Conservation (phyloP, 2,888 invertebrate species). For the Trichopria drosophilae region DNA sequence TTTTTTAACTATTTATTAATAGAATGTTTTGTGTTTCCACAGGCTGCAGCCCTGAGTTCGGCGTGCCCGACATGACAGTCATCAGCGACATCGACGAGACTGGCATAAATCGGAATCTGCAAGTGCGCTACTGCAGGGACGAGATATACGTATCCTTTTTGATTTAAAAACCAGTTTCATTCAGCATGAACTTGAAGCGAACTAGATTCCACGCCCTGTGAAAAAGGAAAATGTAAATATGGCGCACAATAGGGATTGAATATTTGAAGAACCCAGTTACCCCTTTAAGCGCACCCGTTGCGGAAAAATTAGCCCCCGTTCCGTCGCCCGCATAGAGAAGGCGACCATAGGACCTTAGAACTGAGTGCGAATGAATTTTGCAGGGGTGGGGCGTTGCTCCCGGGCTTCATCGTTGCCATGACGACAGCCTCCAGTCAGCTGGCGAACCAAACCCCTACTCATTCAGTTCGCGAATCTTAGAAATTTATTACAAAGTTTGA, state of each 20-base stretch:
- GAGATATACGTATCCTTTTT: conserved; percentile 90
- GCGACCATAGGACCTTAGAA: too few species aligned
- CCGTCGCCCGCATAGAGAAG: too few species aligned
- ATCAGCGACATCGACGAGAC: conserved; percentile 87
- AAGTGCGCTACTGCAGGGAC: conserved; percentile 78
- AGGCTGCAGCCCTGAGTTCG: conserved; percentile 67
- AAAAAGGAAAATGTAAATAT: too few species aligned
- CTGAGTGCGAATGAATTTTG: conserved; percentile 43
- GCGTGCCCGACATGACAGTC: conserved; percentile 88
- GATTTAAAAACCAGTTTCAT: conserved; percentile 6
- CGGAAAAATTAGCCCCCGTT: too few species aligned
- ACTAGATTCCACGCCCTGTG: conserved; percentile 5
- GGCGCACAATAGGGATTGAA: conserved; percentile 9
- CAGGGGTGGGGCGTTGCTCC: conserved; percentile 51
- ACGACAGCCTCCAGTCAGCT: conserved; percentile 55
- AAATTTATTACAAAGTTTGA: too few species aligned
- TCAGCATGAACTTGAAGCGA: conserved; percentile 2
- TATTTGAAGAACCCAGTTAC: conserved; percentile 38
- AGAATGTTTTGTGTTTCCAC: conserved; percentile 44
- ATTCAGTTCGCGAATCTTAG: conserved; percentile 53
- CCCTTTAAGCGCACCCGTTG: conserved; percentile 23
- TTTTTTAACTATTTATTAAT: background rate
- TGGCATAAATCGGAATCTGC: conserved; percentile 86
- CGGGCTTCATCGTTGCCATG: conserved; percentile 54
- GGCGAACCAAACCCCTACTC: conserved; percentile 48